Conservation (phyloP, 2,797 vertebrate genomes). For the Petrocephalus sullivani region DNA sequence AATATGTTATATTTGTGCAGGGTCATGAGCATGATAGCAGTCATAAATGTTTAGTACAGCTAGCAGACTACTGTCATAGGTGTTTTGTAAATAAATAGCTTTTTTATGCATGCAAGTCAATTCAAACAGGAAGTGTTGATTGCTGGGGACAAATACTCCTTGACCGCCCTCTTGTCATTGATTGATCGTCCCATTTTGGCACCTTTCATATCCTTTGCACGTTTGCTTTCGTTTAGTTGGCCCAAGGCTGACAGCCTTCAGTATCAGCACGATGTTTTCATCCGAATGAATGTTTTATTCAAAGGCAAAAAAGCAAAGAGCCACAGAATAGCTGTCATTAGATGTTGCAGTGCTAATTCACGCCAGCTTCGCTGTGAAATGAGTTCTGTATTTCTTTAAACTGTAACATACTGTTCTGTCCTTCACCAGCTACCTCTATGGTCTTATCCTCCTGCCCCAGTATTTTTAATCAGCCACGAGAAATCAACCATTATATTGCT, state of each 20-base stretch:
- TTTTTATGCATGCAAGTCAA: not conserved
- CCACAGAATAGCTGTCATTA: not conserved
- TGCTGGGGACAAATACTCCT: not conserved
- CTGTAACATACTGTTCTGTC: not conserved
- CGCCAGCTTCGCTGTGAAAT: not conserved
- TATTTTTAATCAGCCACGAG: not conserved
- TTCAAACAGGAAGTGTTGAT: not conserved
- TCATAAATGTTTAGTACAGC: not conserved
- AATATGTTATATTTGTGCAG: not conserved
- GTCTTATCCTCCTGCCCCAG: not conserved
- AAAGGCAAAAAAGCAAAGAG: not conserved
- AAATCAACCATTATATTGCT: not conserved
- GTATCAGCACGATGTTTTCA: not conserved
- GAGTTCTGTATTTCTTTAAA: not conserved
- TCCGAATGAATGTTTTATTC: not conserved
- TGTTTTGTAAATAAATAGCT: not conserved
- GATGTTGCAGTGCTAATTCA: constrained; percentile 7
- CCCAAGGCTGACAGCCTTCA: not conserved
- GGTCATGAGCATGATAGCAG: not conserved
- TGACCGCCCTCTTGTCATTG: not conserved
- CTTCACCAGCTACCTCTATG: not conserved
- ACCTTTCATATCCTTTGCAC: not conserved
- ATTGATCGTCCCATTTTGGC: not conserved
- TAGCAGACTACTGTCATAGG: not conserved
- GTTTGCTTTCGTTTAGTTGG: not conserved